These are phyloP conservation scores for Serinus canaria DNA, from an alignment of 2,113 vertebrate genomes.

Conservation along the genomic window DNA sequence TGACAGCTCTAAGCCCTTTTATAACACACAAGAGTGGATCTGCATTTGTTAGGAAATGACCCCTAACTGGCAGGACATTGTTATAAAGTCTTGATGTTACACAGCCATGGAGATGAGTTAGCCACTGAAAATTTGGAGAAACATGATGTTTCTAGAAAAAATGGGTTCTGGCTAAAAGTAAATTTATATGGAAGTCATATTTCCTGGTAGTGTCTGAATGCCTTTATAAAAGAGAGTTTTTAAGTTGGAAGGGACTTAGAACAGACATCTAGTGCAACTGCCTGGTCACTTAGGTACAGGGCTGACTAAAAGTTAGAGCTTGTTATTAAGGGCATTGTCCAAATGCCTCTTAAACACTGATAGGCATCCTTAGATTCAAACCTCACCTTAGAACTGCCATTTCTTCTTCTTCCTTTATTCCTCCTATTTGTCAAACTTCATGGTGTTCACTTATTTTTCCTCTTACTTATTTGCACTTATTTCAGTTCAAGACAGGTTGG, in stretches of 20 bases:
- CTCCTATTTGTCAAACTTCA: not conserved
- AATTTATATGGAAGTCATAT: not conserved
- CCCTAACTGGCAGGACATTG: not conserved
- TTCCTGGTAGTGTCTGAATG: not conserved
- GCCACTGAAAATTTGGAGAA: not conserved
- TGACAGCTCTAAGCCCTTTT: not conserved
- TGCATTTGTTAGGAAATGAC: not conserved
- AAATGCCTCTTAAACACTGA: not conserved
- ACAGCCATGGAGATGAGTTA: not conserved
- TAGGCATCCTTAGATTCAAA: not conserved
- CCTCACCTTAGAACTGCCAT: not conserved
- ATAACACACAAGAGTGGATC: not conserved
- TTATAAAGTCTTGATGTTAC: not conserved
- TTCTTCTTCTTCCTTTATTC: not conserved
- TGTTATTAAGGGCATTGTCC: not conserved
- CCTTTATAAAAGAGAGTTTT: not conserved
- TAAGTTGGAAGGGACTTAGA: not conserved
- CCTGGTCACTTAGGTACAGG: not conserved
- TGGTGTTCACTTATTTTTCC: not conserved
- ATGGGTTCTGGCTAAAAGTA: not conserved
- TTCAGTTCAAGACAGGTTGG: not conserved
- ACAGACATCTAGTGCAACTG: not conserved
- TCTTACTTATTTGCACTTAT: not conserved
- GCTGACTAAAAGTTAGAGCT: not conserved
- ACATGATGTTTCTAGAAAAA: not conserved